Evolutionary conservation across 1,140 invertebrate species (phyloP), one percentile per base, ranked within the genome.

Genomic region (Orchesella cincta): DNA sequence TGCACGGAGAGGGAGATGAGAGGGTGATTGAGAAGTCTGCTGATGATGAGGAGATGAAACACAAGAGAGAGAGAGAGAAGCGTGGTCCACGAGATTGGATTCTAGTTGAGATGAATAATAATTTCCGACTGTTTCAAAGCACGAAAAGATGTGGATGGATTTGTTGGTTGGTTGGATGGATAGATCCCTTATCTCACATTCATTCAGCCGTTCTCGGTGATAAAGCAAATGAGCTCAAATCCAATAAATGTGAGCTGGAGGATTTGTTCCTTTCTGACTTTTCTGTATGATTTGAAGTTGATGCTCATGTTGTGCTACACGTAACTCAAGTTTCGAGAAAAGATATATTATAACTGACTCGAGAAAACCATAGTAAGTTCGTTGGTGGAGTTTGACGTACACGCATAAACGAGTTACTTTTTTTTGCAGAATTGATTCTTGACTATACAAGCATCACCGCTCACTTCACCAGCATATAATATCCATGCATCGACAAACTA

Each of bases 211-310:
- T 67, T 5, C 33, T 67, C 62, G 5, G 8, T 33, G 26, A 31
- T 31, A 31, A 77, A 75, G 76, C 76, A 80, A 80, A 80, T 80
- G 79, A 80, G 70, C 73, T 26, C 64, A 80, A 80, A 80, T 80
- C 76, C 76, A 80, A 80, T 80, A 80, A 67, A 75, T 57, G 39
- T 57, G 62, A 70, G 74, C 36, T 62, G 5, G 39, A 31, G 62
- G 29, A 29, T 67, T 31, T 31, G 62, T 67, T 67, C 62, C 5
- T 31, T 29, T 8, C 23, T 31, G 62, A 67, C 62, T 31, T 67
- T 31, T 29, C 8, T 23, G 62, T 67, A 31, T 67, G 23, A 31
- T 67, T 31, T 67, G 28, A 67, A 31, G 62, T 31, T 67, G 62
- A 67, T 67, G 62, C 8, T 67, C 62, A 29, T 29, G n/a, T n/a